Base-by-base conservation (phyloP, 2,888 invertebrate genomes). In the Xestia ashworthii region DNA sequence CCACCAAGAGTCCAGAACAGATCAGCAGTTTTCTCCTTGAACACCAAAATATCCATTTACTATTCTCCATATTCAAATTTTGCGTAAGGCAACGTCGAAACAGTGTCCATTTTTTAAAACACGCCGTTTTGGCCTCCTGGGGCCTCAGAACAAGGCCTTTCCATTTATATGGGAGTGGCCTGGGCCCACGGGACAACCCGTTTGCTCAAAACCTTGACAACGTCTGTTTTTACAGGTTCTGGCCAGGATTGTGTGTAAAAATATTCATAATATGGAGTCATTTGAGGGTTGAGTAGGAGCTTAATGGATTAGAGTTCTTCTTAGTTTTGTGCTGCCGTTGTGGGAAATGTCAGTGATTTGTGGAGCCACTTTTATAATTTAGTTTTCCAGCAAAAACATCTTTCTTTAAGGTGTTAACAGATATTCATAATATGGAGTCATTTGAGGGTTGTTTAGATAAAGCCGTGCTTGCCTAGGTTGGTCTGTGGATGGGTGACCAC, bases 121-220 rank as follows among this genome's bases (percentile, higher is more conserved):
- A 69, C 71, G 64, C 86, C 71, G 73, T 74, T 73, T 3, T 11
- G 74, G 53, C 67, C 88, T 77, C 80, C 11, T 32, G 79, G 72
- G 87, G 67, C 79, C 44, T 3, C 11, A 53, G 81, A 83, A 89
- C 89, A 89, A 83, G 88, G 86, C 72, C 83, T 87, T 89, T 89
- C 89, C 89, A 89, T 89, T 89, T 89, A 85, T 82, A 83, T 83
- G 80, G 81, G 87, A 76, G 84, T 82, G 82, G 78, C 71, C 69
- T 62, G 25, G 71, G n/a, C 89, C 48, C 83, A 19, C 16, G 89
- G 83, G 84, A 81, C 46, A 65, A 80, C 85, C 88, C 82, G 79
- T 79, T 77, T 79, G 71, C 69, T 79, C 75, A 74, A 73, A 82
- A 81, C 84, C 84, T 85, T 84, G 85, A 73, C 83, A 73, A 69